These are phyloP conservation scores for Lophotis ruficrista DNA, from an alignment of 2,113 vertebrate genomes.

Conservation along the genomic window DNA sequence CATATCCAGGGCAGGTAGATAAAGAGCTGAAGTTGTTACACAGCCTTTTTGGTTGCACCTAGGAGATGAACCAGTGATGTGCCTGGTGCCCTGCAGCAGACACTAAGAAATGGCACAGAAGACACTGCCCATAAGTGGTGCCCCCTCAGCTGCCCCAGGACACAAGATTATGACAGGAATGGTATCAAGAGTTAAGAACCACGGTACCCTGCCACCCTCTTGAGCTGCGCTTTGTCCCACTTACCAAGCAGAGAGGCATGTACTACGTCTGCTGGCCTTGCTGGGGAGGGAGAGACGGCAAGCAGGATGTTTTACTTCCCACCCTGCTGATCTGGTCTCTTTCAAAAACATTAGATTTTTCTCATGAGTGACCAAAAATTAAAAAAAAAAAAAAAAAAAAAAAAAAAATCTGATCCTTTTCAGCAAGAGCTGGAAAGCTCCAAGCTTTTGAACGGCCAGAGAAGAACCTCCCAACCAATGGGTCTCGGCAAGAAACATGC, in stretches of 20 bases:
- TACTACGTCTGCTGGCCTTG: not conserved
- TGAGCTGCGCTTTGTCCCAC: not conserved
- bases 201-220: not conserved
- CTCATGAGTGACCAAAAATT: not conserved
- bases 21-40: not conserved
- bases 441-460: not conserved
- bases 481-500: not conserved
- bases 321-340: not conserved
- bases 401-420: not conserved
- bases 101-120: not conserved
- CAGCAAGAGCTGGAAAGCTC: not conserved
- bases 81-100: not conserved
- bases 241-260: not conserved
- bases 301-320: not conserved
- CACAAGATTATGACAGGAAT: accelerated
- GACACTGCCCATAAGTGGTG: not conserved
- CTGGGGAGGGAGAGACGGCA: not conserved
- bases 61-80: not conserved
- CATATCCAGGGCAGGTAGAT: not conserved
- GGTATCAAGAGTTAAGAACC: not conserved
- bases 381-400: not conserved
- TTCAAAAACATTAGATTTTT: not conserved
- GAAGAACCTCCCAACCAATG: not conserved
- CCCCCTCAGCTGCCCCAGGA: not conserved
- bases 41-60: not conserved